Evolutionary conservation across 2,888 invertebrate species (phyloP).

Genomic region (Ametastegia equiseti): DNA sequence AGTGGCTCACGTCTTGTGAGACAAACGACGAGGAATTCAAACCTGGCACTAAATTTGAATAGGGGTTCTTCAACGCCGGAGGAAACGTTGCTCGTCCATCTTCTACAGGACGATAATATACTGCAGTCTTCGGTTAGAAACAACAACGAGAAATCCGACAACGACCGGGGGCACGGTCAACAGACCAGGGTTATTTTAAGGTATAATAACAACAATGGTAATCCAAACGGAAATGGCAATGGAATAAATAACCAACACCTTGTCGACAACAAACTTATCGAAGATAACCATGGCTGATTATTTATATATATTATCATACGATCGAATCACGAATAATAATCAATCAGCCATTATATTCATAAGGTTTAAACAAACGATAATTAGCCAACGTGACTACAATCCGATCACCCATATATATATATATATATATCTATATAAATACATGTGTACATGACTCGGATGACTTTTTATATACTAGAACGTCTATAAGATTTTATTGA

Average conservation of each 20-base stretch:
- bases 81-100: constrained; percentile 26
- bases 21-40: constrained; percentile 33
- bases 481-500: too few relatives aligned
- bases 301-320: constrained; percentile 1
- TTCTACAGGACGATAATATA: constrained; percentile 5
- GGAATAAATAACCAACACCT: not conserved
- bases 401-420: too few relatives aligned
- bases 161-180: not conserved
- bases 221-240: not conserved
- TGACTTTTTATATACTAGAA: too few relatives aligned
- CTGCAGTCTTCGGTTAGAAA: not conserved
- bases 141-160: constrained; percentile 27
- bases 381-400: too few relatives aligned
- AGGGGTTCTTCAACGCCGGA: not conserved
- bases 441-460: too few relatives aligned
- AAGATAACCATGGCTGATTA: not conserved
- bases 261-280: not conserved
- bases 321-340: not conserved
- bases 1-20: constrained; percentile 16
- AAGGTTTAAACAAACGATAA: too few relatives aligned
- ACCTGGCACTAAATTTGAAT: constrained; percentile 8
- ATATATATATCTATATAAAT: too few relatives aligned
- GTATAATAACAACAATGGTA: not conserved
- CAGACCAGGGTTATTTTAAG: not conserved
- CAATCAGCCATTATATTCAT: too few relatives aligned